Percentiles rank a stretch among this genome's conserved stretches.
phyloP scores from a whole-genome alignment of 2,113 vertebrate species.

The Chiloscyllium plagiosum region DNA sequence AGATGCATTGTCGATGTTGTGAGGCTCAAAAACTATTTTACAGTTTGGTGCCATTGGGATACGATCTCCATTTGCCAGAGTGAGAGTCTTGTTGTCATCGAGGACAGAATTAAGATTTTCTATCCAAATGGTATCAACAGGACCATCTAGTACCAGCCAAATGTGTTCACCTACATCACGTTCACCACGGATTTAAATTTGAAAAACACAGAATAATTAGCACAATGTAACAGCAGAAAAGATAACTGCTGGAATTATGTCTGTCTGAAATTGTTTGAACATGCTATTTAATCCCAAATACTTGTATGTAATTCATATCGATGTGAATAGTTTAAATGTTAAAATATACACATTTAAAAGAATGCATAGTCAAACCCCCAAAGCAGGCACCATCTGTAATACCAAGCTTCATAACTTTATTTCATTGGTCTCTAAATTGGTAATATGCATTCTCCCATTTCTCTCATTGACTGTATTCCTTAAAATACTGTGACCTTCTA shows the following conservation, averaged over 20 bases:
- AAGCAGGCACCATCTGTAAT: background rate
- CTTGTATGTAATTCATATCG: background rate
- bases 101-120: constrained; percentile 96
- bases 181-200: background rate
- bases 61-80: constrained; percentile 86
- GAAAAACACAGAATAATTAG: background rate
- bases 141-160: constrained; percentile 95
- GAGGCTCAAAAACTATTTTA: constrained; percentile 90
- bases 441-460: background rate
- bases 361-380: background rate
- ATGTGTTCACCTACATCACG: constrained; percentile 76
- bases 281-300: background rate
- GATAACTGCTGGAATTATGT: background rate
- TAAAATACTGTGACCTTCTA: background rate
- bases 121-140: constrained; percentile 97
- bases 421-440: background rate
- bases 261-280: background rate
- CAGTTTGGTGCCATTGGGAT: constrained; percentile 95
- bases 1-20: constrained; percentile 94
- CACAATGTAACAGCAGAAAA: background rate
- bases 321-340: background rate
- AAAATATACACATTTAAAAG: background rate
- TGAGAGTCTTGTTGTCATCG: constrained; percentile 92
- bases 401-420: background rate
- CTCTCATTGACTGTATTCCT: background rate